Percentiles rank a stretch among this genome's conserved stretches.
Conservation (phyloP, 1,140 invertebrate species). For the Drosophila rufa region DNA sequence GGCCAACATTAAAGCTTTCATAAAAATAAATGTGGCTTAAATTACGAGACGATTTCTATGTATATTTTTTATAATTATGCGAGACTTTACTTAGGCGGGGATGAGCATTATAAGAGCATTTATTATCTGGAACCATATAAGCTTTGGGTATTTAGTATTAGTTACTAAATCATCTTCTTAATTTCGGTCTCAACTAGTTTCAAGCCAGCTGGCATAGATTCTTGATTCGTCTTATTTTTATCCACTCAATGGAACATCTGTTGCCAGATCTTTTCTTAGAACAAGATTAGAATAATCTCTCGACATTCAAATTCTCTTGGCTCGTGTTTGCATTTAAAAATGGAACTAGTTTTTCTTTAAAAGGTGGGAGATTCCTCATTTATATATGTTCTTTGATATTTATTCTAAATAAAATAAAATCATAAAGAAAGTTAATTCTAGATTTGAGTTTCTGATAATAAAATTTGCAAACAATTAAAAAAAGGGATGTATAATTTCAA, state of each 20-base stretch:
- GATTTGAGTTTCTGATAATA: too few relatives aligned
- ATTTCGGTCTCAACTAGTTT: neutral
- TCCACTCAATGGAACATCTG: neutral
- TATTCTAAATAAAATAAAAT: neutral
- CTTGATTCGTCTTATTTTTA: neutral
- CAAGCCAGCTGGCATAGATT: neutral
- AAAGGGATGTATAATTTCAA: too few relatives aligned
- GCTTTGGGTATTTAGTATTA: neutral
- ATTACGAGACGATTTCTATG: neutral
- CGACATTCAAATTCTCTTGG: neutral
- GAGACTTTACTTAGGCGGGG: too few relatives aligned
- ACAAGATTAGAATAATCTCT: neutral
- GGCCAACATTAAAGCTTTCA: neutral
- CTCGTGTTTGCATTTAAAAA: neutral
- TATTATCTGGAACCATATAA: too few relatives aligned
- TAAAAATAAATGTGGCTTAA: neutral
- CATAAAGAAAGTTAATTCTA: too few relatives aligned
- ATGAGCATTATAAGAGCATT: too few relatives aligned
- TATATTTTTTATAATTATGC: neutral
- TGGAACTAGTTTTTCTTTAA: constrained; percentile 2
- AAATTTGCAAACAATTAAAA: too few relatives aligned
- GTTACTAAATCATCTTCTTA: too few relatives aligned
- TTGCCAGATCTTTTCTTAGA: neutral
- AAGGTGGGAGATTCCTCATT: too few relatives aligned
- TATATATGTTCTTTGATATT: neutral